These are phyloP conservation scores for Idaea dimidiata DNA, from an alignment of 2,888 invertebrate genomes.

Conservation along the genomic window DNA sequence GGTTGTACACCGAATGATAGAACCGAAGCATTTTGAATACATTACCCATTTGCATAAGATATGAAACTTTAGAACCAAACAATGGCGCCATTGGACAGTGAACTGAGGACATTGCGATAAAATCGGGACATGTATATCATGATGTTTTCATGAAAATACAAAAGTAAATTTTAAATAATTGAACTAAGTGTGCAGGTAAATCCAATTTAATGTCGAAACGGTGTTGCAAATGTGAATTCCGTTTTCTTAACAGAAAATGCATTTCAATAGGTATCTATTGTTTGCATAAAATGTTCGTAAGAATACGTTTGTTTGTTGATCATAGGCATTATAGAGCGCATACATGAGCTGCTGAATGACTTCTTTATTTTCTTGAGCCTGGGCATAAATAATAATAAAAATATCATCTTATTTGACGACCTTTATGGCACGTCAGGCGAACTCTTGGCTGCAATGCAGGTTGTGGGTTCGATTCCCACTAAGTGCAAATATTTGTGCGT, in stretches of 20 bases:
- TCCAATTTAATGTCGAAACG: neutral
- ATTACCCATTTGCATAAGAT: constrained; percentile 40
- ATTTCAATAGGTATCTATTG: neutral
- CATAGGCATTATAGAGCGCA: no score
- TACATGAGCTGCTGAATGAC: no score
- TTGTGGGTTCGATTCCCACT: no score
- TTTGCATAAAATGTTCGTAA: no score
- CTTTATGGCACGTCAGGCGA: no score
- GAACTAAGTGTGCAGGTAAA: constrained; percentile 5
- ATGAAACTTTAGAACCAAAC: constrained; percentile 27
- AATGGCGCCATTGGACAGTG: constrained; percentile 30
- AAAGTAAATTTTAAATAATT: constrained; percentile 24
- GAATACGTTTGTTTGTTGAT: neutral
- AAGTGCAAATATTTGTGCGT: no score
- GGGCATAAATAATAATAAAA: no score
- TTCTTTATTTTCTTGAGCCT: no score
- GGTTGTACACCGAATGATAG: constrained; percentile 31
- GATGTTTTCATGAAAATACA: neutral
- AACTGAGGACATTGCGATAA: constrained; percentile 7
- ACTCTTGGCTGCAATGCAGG: no score
- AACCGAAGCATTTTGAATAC: constrained; percentile 36
- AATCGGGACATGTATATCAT: constrained; percentile 3
- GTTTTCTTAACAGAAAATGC: neutral
- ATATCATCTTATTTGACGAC: no score
- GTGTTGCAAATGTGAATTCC: neutral